A percentile compares a stretch with the other conserved stretches of the same genome.
These are phyloP conservation scores for Peromyscus nudipes DNA, from an alignment of 2,797 vertebrate species.

Conservation along the genomic window DNA sequence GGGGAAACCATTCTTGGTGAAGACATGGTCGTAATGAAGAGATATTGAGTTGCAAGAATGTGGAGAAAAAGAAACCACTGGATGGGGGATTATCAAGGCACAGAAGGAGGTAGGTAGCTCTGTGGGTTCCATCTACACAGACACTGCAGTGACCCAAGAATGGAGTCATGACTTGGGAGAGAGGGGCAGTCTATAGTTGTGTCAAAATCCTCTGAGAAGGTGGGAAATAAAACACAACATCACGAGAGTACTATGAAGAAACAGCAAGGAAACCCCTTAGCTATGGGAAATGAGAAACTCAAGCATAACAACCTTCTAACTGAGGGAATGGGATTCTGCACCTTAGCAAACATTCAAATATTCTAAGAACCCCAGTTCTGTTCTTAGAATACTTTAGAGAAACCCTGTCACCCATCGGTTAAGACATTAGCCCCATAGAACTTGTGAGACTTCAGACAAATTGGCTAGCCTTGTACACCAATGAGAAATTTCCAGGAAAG, in stretches of 20 bases:
- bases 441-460: background rate
- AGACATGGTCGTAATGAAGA: background rate
- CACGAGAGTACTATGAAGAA: background rate
- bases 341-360: background rate
- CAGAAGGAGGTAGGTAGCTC: background rate
- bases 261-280: background rate
- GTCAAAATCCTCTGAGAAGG: background rate
- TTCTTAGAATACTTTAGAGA: background rate
- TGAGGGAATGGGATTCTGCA: background rate
- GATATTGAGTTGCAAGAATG: background rate
- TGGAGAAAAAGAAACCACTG: background rate
- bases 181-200: background rate
- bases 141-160: background rate
- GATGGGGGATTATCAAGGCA: no score
- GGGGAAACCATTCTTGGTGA: background rate
- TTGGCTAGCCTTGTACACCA: background rate
- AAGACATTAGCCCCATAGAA: background rate
- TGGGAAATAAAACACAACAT: background rate
- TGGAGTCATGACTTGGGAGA: background rate
- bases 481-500: slow-evolving; percentile 12
- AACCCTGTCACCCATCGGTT: background rate
- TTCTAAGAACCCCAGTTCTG: background rate
- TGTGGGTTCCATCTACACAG: background rate
- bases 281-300: background rate
- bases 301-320: background rate